phyloP scores from a whole-genome alignment of 2,113 vertebrate genomes.

The Myotis davidii region DNA sequence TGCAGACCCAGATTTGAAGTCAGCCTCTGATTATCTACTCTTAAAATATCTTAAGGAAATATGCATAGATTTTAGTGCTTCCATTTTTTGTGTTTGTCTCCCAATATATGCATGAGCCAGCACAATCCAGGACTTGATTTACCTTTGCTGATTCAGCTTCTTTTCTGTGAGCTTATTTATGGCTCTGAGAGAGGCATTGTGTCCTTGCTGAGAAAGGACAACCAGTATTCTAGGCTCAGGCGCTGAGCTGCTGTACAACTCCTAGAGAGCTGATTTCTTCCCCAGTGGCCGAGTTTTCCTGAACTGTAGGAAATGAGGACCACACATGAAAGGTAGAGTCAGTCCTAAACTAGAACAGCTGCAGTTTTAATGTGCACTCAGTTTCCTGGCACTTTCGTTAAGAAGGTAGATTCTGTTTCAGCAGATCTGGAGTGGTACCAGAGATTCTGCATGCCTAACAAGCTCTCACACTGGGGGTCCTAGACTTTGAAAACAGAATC shows the following conservation, averaged over 20 bases:
- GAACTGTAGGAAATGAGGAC: background rate
- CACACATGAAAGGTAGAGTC: background rate
- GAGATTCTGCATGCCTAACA: background rate
- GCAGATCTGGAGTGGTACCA: background rate
- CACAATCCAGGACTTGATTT: conserved; percentile 68
- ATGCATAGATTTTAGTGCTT: conserved; percentile 56
- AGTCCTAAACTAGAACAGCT: background rate
- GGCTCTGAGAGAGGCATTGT: conserved; percentile 37
- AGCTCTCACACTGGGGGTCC: background rate
- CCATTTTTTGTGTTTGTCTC: conserved; percentile 40
- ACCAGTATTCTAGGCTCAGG: background rate
- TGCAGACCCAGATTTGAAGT: conserved; percentile 54
- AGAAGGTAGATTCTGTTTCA: background rate
- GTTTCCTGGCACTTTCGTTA: background rate
- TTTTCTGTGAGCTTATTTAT: conserved; percentile 69
- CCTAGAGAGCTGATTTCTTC: conserved; percentile 6
- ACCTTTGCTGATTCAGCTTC: conserved; percentile 74
- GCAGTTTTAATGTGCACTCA: background rate
- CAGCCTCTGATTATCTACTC: conserved; percentile 64
- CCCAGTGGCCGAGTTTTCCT: background rate
- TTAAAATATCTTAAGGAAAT: conserved; percentile 73
- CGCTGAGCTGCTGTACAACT: background rate
- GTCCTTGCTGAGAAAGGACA: conserved; percentile 68
- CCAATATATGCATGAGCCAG: conserved; percentile 48
- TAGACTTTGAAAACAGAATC: background rate